Evolutionary conservation across 2,113 vertebrate species (phyloP).

Genomic region (Pterocles orientalis): DNA sequence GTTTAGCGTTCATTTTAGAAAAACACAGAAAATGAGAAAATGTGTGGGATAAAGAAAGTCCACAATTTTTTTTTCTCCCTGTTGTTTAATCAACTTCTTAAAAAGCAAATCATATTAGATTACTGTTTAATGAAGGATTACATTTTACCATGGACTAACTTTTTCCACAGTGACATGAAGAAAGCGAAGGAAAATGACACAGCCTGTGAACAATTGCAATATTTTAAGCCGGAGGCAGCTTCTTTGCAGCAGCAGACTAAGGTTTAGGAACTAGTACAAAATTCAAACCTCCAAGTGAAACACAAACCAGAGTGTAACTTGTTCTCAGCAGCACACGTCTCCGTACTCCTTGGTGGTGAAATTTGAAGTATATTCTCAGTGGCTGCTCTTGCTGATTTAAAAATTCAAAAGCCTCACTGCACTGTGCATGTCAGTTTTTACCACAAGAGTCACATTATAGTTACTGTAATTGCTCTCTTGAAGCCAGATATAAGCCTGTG

Average conservation of each 20-base stretch:
- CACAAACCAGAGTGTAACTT: neutral
- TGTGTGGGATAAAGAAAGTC: neutral
- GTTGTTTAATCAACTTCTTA: neutral
- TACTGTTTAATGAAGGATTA: constrained; percentile 6
- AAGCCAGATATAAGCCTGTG: constrained; percentile 56
- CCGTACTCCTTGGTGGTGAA: neutral
- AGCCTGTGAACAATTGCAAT: neutral
- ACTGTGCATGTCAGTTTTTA: constrained; percentile 55
- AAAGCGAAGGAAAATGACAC: neutral
- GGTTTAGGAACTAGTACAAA: neutral
- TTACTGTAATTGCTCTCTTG: constrained; percentile 48
- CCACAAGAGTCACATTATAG: constrained; percentile 53
- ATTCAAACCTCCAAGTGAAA: constrained; percentile 24
- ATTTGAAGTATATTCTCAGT: constrained; percentile 33
- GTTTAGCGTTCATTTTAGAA: neutral
- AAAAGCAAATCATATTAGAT: neutral
- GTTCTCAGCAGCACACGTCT: neutral
- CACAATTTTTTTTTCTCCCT: neutral
- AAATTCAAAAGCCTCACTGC: constrained; percentile 46
- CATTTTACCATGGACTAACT: neutral
- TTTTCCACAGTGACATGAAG: neutral
- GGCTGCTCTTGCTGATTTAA: constrained; percentile 45
- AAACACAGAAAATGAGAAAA: neutral
- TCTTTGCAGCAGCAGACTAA: neutral
- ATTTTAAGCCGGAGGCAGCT: neutral